A percentile compares a stretch with the other conserved stretches of the same genome.
Evolutionary conservation across 2,888 invertebrate genomes (phyloP).

Genomic region (Homarus gammarus): DNA sequence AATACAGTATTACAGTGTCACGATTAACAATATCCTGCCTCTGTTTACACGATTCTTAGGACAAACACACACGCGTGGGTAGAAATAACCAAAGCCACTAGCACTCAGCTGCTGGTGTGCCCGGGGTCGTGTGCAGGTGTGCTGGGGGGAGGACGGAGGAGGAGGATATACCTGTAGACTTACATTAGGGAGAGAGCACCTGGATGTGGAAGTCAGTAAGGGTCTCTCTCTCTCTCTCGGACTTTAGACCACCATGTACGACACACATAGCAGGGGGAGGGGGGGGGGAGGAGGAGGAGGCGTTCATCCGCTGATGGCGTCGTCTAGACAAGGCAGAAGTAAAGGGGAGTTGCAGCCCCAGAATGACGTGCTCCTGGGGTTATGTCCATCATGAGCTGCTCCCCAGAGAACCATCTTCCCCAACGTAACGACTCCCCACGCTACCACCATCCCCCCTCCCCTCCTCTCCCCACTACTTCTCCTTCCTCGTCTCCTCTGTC

Average conservation of each 20-base stretch:
- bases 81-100: no score
- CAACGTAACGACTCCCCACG: neutral
- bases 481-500: no score
- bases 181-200: no score
- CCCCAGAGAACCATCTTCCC: neutral
- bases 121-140: no score
- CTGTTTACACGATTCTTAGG: no score
- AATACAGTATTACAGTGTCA: no score
- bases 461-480: neutral
- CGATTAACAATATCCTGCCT: no score
- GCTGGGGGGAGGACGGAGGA: no score
- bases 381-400: neutral
- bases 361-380: conserved; percentile 12
- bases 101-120: no score
- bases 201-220: no score
- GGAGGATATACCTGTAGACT: no score
- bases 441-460: neutral
- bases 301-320: neutral
- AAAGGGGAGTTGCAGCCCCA: conserved; percentile 5
- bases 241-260: neutral
- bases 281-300: neutral
- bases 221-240: neutral
- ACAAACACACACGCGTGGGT: no score
- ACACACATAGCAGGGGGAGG: neutral
- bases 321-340: conserved; percentile 2